phyloP scores from a whole-genome alignment of 2,888 invertebrate species.

The Rhagonycha fulva region DNA sequence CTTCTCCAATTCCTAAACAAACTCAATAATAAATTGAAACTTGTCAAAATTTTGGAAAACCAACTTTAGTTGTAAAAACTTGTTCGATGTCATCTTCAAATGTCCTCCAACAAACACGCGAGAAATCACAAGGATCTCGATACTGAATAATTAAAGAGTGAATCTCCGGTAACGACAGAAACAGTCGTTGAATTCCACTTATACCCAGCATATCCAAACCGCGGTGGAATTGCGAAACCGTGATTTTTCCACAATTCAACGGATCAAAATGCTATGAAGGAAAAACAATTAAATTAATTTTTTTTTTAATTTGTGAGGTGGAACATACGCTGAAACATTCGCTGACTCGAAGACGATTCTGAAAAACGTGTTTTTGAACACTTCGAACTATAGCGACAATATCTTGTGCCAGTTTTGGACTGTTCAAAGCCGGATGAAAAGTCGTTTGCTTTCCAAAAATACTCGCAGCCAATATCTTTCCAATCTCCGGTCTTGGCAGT shows the following conservation, averaged over 20 bases:
- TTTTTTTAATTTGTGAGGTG: neutral
- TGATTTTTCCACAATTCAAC: slow-evolving; percentile 69
- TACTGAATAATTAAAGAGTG: slow-evolving; percentile 68
- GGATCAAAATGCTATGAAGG: slow-evolving; percentile 67
- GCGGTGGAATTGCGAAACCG: slow-evolving; percentile 72
- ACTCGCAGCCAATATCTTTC: slow-evolving; percentile 56
- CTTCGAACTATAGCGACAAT: slow-evolving; percentile 63
- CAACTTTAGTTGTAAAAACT: slow-evolving; percentile 55
- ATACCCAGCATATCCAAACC: slow-evolving; percentile 70
- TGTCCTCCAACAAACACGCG: slow-evolving; percentile 73
- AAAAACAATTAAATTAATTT: neutral
- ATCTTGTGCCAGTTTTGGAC: slow-evolving; percentile 57
- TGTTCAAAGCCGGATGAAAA: slow-evolving; percentile 65
- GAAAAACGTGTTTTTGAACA: slow-evolving; percentile 69
- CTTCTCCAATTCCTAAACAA: slow-evolving; percentile 62
- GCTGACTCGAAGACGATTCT: slow-evolving; percentile 66
- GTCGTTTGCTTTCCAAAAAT: slow-evolving; percentile 60
- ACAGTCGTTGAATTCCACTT: slow-evolving; percentile 60
- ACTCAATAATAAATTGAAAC: neutral
- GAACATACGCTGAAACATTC: slow-evolving; percentile 71
- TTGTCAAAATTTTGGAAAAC: neutral
- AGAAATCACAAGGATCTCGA: slow-evolving; percentile 70
- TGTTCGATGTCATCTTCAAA: slow-evolving; percentile 80
- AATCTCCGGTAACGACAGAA: slow-evolving; percentile 66
- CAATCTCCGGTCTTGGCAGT: slow-evolving; percentile 68